Percentiles rank a stretch among this genome's conserved stretches.
Conservation (phyloP, 2,113 vertebrate genomes). For the Regulus satrapa region DNA sequence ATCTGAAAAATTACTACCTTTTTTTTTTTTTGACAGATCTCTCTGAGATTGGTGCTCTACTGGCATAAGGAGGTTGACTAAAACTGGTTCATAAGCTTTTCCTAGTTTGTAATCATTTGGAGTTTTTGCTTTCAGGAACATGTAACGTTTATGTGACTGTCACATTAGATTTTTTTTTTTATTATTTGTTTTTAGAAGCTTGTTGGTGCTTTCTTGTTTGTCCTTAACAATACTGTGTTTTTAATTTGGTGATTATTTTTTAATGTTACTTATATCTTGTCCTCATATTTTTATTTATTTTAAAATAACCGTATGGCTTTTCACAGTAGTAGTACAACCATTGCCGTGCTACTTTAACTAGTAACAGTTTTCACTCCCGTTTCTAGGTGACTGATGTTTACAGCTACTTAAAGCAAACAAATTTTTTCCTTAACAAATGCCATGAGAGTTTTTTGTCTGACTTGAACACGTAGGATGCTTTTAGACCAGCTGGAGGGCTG, state of each 20-base stretch:
- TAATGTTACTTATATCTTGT: neutral
- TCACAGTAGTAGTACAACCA: neutral
- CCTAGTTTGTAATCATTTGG: neutral
- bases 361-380: neutral
- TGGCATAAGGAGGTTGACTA: conserved; percentile 66
- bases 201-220: neutral
- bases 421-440: neutral
- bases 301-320: neutral
- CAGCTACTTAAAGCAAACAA: neutral
- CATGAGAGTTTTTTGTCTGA: neutral
- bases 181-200: neutral
- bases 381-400: neutral
- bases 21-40: conserved; percentile 39
- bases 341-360: neutral
- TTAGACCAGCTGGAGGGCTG: neutral
- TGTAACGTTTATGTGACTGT: neutral
- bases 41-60: conserved; percentile 55
- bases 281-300: neutral
- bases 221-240: neutral
- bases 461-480: neutral
- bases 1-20: conserved; percentile 54
- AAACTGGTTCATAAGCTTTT: conserved; percentile 24
- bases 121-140: conserved; percentile 38
- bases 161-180: neutral
- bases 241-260: neutral